Evolutionary conservation across 2,888 invertebrate species (phyloP), one percentile per base, ranked within the genome.

Genomic region (Bellardia bayeri): DNA sequence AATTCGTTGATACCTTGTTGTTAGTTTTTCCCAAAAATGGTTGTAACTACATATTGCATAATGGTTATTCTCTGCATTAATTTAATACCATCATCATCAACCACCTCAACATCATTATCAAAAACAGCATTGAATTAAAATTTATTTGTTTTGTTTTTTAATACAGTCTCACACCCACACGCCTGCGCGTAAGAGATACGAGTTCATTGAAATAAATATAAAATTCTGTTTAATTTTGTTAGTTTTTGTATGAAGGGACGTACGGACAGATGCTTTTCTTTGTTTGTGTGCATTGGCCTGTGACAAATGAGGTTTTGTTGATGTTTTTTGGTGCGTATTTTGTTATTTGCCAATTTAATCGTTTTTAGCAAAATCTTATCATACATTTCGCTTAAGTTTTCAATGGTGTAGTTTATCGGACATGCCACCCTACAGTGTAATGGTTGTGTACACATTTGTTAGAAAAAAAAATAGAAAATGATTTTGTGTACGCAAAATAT

Each of bases 1-100:
- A 80, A 88, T 16, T 45, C 13, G 9, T 45, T 42, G 37, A 23
- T 58, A 33, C 33, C 33, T 33, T 4, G 33, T 75, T 79, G 61
- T 51, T 75, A 79, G 86, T 87, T 87, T 88, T 89, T 90, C 90
- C 91, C 92, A 89, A 90, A 91, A 91, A 91, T 90, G 91, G 89
- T 58, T 63, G 72, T 54, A 83, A 64, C 85, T 71, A 51, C 72
- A 89, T 89, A 90, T 92, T 92, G 91, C 92, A 91, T 90, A 92
- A 92, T 64, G 45, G 58, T 51, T 80, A 82, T 83, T 33, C 76
- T 81, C 54, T 80, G 86, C 75, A 83, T 87, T 80, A 81, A 78
- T 85, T 85, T 85, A 74, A 87, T 82, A 82, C 72, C 84, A 84
- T 49, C 81, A 82, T 82, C 81, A 78, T 23, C 23, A 23, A 23